These are phyloP conservation scores for Notodonta ziczac DNA, from an alignment of 2,888 invertebrate genomes.

Conservation along the genomic window DNA sequence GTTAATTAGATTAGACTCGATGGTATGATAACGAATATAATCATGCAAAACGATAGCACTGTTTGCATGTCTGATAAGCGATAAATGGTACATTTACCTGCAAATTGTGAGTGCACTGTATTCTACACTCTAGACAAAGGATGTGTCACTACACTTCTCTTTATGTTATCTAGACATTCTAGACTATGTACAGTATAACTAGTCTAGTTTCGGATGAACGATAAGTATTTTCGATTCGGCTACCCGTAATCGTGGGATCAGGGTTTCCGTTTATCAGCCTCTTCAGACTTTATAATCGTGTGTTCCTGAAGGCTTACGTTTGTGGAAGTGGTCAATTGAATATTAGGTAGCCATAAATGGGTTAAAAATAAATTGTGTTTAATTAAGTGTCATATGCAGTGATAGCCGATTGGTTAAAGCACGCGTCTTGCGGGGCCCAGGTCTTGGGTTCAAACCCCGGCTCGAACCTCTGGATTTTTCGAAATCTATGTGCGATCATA, in stretches of 20 bases:
- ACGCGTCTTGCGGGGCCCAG: too few species aligned
- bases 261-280: not conserved
- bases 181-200: not conserved
- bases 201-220: not conserved
- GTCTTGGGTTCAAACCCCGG: too few species aligned
- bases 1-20: constrained; percentile 44
- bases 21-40: constrained; percentile 50
- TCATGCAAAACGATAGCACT: constrained; percentile 54
- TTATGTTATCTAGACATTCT: not conserved
- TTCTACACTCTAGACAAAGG: not conserved
- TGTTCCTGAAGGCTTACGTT: not conserved
- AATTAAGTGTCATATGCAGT: too few species aligned
- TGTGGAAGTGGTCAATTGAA: not conserved
- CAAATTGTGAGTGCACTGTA: constrained; percentile 12
- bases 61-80: constrained; percentile 57
- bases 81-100: constrained; percentile 50
- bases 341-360: too few species aligned
- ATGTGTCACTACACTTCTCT: constrained; percentile 4
- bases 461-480: too few species aligned
- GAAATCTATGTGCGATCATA: too few species aligned
- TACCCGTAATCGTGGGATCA: not conserved
- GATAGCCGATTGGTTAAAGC: too few species aligned
- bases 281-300: not conserved
- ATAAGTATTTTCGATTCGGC: not conserved
- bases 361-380: too few species aligned